Percentiles rank a stretch among this genome's conserved stretches.
Evolutionary conservation across 2,888 invertebrate genomes (phyloP).

Genomic region (Mactromeris polynyma): DNA sequence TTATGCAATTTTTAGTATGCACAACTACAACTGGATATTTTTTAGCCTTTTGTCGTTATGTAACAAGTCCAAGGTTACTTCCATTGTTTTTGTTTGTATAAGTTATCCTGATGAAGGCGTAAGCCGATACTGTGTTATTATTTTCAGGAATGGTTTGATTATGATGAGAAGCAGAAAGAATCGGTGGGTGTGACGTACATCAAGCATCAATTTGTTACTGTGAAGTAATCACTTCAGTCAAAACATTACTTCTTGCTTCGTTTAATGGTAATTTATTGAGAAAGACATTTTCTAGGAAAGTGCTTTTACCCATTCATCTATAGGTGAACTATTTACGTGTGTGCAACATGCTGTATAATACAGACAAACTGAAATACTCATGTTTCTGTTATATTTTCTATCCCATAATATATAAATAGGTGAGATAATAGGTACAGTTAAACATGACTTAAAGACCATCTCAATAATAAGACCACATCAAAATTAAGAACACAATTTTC

Average conservation of each 20-base stretch:
- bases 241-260: background rate
- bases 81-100: too few species aligned
- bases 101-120: too few species aligned
- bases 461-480: too few species aligned
- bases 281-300: background rate
- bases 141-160: conserved; percentile 95
- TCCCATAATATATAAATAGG: background rate
- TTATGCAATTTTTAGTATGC: too few species aligned
- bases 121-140: conserved; percentile 11
- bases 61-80: too few species aligned
- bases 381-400: background rate
- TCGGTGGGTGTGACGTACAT: conserved; percentile 95
- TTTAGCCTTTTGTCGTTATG: too few species aligned
- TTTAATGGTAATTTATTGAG: background rate
- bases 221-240: conserved; percentile 62
- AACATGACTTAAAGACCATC: too few species aligned
- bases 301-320: background rate
- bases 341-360: background rate
- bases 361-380: background rate
- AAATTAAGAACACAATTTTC: too few species aligned
- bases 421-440: too few species aligned
- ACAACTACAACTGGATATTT: too few species aligned
- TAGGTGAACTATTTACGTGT: background rate
- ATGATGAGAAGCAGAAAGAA: conserved; percentile 94
- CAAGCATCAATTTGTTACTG: conserved; percentile 92